These are phyloP conservation scores for Dynastes maya DNA, from an alignment of 2,888 invertebrate genomes.

Conservation along the genomic window DNA sequence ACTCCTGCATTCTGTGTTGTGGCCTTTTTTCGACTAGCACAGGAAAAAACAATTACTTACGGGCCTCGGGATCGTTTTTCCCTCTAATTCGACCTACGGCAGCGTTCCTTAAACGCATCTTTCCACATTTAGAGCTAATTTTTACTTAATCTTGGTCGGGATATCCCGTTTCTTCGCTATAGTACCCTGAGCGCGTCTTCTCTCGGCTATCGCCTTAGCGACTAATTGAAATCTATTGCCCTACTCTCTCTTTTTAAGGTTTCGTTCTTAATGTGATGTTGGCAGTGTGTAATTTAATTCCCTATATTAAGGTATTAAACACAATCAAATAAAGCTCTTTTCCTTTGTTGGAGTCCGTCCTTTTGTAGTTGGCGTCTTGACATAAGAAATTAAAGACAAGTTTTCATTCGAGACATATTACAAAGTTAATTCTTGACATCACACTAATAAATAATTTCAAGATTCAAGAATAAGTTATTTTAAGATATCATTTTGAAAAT, in stretches of 20 bases:
- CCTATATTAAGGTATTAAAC: conserved; percentile 38
- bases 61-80: conserved; percentile 36
- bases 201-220: conserved; percentile 15
- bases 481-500: too few species aligned
- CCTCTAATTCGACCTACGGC: conserved; percentile 26
- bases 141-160: conserved; percentile 42
- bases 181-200: conserved; percentile 1
- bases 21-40: conserved; percentile 7
- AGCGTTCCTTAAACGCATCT: conserved; percentile 35
- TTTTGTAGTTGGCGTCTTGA: neutral
- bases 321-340: conserved; percentile 38
- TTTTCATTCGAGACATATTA: too few species aligned
- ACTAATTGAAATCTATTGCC: conserved; percentile 47
- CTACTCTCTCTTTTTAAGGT: conserved; percentile 27
- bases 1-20: conserved; percentile 6
- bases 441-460: too few species aligned
- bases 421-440: too few species aligned
- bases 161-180: conserved; percentile 20
- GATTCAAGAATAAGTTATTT: too few species aligned
- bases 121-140: conserved; percentile 43
- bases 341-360: neutral
- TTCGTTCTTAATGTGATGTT: conserved; percentile 41
- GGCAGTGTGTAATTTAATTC: conserved; percentile 40
- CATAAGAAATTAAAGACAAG: too few species aligned
- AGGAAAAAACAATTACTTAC: conserved; percentile 38